Conservation (phyloP, 2,113 vertebrate species). For the Crotalus viridis region DNA sequence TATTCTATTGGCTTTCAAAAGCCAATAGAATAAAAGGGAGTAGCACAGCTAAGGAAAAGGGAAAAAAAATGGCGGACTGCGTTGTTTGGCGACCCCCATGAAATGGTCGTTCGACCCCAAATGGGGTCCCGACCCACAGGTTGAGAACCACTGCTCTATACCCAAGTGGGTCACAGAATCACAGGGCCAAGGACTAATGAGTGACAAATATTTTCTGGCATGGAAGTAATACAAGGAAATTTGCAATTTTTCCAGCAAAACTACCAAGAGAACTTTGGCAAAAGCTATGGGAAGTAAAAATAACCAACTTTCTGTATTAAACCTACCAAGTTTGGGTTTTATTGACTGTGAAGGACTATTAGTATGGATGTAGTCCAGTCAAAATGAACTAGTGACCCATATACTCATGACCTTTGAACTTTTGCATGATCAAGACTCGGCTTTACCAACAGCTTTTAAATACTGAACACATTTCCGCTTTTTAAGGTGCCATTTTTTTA, state of each 20-base stretch:
- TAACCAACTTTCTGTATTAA: not conserved
- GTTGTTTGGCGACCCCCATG: no score
- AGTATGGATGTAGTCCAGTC: not conserved
- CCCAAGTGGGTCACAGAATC: not conserved
- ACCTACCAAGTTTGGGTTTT: not conserved
- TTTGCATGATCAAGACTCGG: not conserved
- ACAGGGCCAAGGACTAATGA: not conserved
- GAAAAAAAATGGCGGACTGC: no score
- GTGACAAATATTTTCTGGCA: not conserved
- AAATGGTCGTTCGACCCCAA: no score
- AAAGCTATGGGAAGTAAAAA: no score
- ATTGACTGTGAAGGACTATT: not conserved
- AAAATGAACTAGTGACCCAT: not conserved
- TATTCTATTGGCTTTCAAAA: no score
- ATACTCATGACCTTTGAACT: not conserved
- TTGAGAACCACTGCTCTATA: not conserved
- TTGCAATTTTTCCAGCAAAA: not conserved
- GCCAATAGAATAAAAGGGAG: no score
- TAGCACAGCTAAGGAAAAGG: no score
- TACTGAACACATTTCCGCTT: not conserved
- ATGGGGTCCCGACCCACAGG: no score
- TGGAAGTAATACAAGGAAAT: not conserved
- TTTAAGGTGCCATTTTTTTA: not conserved
- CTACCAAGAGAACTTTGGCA: not conserved
- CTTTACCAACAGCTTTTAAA: not conserved